Base-by-base conservation (phyloP, 2,113 vertebrate species). In the Haplochromis burtoni region DNA sequence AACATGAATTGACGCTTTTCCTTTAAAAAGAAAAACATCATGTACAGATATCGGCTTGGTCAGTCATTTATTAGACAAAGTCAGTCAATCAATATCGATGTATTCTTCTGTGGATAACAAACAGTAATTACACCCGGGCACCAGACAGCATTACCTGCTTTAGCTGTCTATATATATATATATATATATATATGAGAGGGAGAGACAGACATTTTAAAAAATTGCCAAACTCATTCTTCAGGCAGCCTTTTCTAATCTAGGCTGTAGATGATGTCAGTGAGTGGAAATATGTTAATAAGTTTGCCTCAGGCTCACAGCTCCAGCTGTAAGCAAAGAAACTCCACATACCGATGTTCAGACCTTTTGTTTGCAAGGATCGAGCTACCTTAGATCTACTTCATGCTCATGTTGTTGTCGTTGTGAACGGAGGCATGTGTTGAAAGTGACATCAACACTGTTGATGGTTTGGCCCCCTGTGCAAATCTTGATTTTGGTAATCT, bases 361-460 rank as follows among this genome's bases (percentile, higher is more conserved):
- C 68, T 7, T 47, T 10, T 26, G 40, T 29, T 47, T 45, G 40
- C 14, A 17, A 17, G 14, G 40, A 26, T 0, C 4, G 4, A 17
- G 14, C 21, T 76, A 45, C 40, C 68, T 47, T 7, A 47, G 40
- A 76, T 26, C 21, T 76, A 2, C 8, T 76, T 76, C 0, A 26
- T 47, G 68, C 68, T 45, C 21, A 8, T 26, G 21, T 45, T 73
- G 5, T 45, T 26, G 8, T 1, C 0, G 2, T 47, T 26, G 42
- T 16, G 5, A 47, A 26, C 0, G 0, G 21, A 26, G 9, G 68
- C 42, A 17, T 16, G 9, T 0, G 68, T 26, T 2, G 5, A 71
- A 42, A 16, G 38, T 42, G 19, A 40, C 63, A 42, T 71, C 35
- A 71, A 8, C 4, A 17, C n/a, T 10, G 66, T 40, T 42, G 2